Evolutionary conservation across 2,888 invertebrate species (phyloP).

Genomic region (Toxonevra muliebris): DNA sequence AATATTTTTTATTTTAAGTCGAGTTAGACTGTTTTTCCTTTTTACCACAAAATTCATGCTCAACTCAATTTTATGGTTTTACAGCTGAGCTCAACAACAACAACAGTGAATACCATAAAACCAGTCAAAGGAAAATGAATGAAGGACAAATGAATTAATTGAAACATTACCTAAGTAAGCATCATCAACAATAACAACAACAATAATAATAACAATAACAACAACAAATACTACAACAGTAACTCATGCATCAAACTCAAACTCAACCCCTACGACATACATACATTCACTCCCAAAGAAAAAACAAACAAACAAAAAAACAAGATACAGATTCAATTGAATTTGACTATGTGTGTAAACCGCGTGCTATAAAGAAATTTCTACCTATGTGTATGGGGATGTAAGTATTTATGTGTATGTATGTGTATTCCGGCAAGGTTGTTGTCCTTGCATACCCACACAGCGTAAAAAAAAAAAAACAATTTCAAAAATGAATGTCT

Average conservation of each 20-base stretch:
- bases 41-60: no score
- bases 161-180: constrained; percentile 31
- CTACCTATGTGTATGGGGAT: no score
- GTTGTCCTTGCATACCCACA: background rate
- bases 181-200: constrained; percentile 16
- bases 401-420: no score
- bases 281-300: no score
- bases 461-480: background rate
- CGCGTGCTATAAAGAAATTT: no score
- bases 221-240: background rate
- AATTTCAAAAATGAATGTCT: background rate
- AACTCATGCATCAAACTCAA: no score
- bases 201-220: constrained; percentile 15
- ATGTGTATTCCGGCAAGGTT: constrained; percentile 4
- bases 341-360: constrained; percentile 5
- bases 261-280: no score
- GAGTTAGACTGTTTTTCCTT: no score
- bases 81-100: background rate
- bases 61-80: constrained; percentile 12
- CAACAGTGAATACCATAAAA: no score
- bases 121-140: constrained; percentile 13
- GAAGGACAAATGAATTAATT: constrained; percentile 35
- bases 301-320: background rate
- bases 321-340: constrained; percentile 8
- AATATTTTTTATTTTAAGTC: no score